phyloP scores from a whole-genome alignment of 1,140 invertebrate species.

The Dendrolimus kikuchii region DNA sequence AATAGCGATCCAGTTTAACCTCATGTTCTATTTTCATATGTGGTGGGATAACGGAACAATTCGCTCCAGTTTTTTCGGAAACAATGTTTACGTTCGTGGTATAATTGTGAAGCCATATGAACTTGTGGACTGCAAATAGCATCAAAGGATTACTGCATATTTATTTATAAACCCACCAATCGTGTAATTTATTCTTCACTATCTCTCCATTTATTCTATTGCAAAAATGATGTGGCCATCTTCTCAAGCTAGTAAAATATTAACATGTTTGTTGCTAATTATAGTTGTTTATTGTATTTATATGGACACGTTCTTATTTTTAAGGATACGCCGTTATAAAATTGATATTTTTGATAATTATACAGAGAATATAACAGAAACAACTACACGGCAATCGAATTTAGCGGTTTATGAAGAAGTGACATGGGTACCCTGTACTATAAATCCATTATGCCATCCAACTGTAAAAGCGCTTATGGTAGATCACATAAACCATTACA shows the following conservation, averaged over 20 bases:
- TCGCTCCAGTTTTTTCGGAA: no score
- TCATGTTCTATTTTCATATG: no score
- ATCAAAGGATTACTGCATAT: no score
- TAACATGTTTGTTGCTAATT: slow-evolving; percentile 39
- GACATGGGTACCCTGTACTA: slow-evolving; percentile 76
- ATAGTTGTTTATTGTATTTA: slow-evolving; percentile 45
- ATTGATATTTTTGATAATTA: slow-evolving; percentile 36
- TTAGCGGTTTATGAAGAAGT: slow-evolving; percentile 67
- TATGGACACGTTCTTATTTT: slow-evolving; percentile 57
- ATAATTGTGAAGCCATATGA: no score
- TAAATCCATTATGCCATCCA: slow-evolving; percentile 82
- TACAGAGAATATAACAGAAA: neutral
- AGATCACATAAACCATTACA: slow-evolving; percentile 84
- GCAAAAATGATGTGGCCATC: slow-evolving; percentile 64
- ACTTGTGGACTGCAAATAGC: no score
- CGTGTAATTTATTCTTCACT: neutral
- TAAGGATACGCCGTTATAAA: slow-evolving; percentile 50
- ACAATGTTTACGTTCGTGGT: no score
- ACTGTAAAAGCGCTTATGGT: slow-evolving; percentile 83
- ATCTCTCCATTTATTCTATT: no score
- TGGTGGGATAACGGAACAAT: no score
- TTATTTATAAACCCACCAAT: neutral
- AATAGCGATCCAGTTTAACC: no score
- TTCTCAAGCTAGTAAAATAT: slow-evolving; percentile 60
- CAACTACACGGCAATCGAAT: neutral